Percentiles rank a stretch among this genome's conserved stretches.
phyloP scores from a whole-genome alignment of 2,113 vertebrate genomes.

The Onychostruthus taczanowskii region DNA sequence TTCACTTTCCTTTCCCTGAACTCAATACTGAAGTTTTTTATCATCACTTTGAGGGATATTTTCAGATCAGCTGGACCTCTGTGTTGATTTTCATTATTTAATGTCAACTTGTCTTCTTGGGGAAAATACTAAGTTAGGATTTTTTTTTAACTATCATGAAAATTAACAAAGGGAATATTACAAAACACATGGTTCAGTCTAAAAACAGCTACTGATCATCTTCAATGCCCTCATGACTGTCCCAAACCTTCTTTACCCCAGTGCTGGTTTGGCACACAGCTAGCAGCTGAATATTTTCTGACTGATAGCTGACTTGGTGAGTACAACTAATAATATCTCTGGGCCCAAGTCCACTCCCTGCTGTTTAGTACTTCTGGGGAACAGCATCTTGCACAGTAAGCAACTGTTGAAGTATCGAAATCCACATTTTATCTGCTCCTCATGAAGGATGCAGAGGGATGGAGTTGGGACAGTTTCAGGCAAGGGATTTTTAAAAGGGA shows the following conservation, averaged over 20 bases:
- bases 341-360: neutral
- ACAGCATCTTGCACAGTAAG: neutral
- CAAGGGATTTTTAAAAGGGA: neutral
- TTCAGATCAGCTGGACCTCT: neutral
- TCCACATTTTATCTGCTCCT: neutral
- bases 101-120: neutral
- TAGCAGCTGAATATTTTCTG: neutral
- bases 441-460: neutral
- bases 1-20: neutral
- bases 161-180: conserved; percentile 1
- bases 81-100: conserved; percentile 24
- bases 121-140: neutral
- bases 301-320: conserved; percentile 4
- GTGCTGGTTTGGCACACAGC: conserved; percentile 24
- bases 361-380: neutral
- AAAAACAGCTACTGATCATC: conserved; percentile 30
- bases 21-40: neutral
- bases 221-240: conserved; percentile 12
- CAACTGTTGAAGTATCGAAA: neutral
- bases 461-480: neutral
- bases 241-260: neutral
- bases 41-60: neutral
- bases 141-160: neutral
- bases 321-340: neutral
- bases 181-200: neutral